Conservation (phyloP, 2,888 invertebrate species). For the Galeopsomyia nigrocyanea region DNA sequence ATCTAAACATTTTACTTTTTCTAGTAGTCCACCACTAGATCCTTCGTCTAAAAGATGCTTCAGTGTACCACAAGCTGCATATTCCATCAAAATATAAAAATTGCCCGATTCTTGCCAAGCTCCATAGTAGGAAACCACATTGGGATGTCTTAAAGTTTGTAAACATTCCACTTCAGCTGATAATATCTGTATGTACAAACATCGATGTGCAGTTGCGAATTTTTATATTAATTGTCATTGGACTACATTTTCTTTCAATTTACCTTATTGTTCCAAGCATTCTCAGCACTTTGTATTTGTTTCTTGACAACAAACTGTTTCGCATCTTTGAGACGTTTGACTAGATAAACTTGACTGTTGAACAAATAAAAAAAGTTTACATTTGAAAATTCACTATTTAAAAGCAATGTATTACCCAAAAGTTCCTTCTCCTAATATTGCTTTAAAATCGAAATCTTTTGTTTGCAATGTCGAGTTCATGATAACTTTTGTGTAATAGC, state of each 20-base stretch:
- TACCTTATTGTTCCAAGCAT: slow-evolving; percentile 47
- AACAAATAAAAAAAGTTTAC: slow-evolving; percentile 17
- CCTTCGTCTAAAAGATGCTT: slow-evolving; percentile 76
- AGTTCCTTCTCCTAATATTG: slow-evolving; percentile 56
- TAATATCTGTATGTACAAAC: slow-evolving; percentile 54
- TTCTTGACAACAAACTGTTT: slow-evolving; percentile 60
- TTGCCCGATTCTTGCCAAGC: slow-evolving; percentile 60
- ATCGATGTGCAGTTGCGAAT: background rate
- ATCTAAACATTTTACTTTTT: slow-evolving; percentile 53
- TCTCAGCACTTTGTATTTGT: slow-evolving; percentile 52
- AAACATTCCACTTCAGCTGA: slow-evolving; percentile 59
- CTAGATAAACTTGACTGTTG: slow-evolving; percentile 57
- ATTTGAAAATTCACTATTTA: background rate
- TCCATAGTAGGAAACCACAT: slow-evolving; percentile 61
- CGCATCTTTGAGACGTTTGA: slow-evolving; percentile 55
- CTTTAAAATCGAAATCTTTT: slow-evolving; percentile 53
- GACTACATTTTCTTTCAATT: slow-evolving; percentile 2
- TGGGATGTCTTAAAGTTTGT: slow-evolving; percentile 62
- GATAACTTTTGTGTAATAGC: too few relatives aligned
- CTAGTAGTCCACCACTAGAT: slow-evolving; percentile 55
- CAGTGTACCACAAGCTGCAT: slow-evolving; percentile 83
- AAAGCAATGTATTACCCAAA: slow-evolving; percentile 55
- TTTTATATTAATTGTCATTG: background rate
- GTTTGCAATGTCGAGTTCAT: slow-evolving; percentile 39
- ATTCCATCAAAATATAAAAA: slow-evolving; percentile 87